Conservation (phyloP, 2,888 invertebrate species). For the Amiota communis region DNA sequence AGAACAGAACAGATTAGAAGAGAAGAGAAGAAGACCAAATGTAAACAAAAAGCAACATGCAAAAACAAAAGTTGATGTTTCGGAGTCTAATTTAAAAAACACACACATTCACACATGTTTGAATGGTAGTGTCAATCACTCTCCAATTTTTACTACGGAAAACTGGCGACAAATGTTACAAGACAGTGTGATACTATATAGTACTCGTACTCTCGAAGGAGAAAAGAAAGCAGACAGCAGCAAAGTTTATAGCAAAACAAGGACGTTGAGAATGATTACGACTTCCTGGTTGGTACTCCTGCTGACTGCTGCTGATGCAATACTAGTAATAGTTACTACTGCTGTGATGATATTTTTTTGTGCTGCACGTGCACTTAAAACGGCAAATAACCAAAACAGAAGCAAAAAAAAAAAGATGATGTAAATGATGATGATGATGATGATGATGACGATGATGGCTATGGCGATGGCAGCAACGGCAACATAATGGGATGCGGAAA, state of each 20-base stretch:
- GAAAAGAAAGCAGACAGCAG: neutral
- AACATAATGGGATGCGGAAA: too few species aligned
- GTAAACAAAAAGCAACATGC: too few species aligned
- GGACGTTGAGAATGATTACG: slow-evolving; percentile 5
- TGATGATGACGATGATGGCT: too few species aligned
- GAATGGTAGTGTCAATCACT: neutral
- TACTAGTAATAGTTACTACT: neutral
- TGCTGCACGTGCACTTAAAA: slow-evolving; percentile 18
- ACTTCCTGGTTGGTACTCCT: slow-evolving; percentile 7
- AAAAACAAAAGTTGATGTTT: too few species aligned
- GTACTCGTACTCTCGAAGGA: too few species aligned
- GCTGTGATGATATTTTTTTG: neutral
- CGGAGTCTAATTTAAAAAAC: neutral
- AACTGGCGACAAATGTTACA: neutral
- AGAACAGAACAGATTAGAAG: too few species aligned
- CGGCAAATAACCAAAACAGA: neutral
- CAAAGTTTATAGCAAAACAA: neutral
- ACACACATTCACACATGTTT: neutral
- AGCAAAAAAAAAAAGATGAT: slow-evolving; percentile 2
- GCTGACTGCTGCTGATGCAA: neutral
- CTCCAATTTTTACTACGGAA: slow-evolving; percentile 11
- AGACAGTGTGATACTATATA: too few species aligned
- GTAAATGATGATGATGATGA: neutral
- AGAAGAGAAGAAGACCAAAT: too few species aligned
- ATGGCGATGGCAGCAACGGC: too few species aligned